Evolutionary conservation across 2,888 invertebrate species (phyloP).

Genomic region (Trilocha varians): DNA sequence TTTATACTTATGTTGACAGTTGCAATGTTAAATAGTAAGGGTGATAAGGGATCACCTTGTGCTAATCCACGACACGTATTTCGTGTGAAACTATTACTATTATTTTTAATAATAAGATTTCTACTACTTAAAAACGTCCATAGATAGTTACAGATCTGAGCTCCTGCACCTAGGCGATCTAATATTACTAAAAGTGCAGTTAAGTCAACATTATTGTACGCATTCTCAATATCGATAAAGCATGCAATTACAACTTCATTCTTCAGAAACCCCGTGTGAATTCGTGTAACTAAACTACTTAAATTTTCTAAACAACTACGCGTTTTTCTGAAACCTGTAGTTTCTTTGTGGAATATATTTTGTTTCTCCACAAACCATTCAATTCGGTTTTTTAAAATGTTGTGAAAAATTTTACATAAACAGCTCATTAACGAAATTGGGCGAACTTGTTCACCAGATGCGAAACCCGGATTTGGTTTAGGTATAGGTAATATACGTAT

Average conservation of each 20-base stretch:
- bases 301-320: slow-evolving; percentile 10
- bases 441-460: slow-evolving; percentile 7
- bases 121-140: slow-evolving; percentile 14
- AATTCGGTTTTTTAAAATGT: slow-evolving; percentile 8
- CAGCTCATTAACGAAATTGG: slow-evolving; percentile 14
- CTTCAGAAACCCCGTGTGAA: slow-evolving; percentile 14
- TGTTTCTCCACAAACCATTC: slow-evolving; percentile 12
- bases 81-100: no score
- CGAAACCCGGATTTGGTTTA: slow-evolving; percentile 7
- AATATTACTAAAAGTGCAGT: slow-evolving; percentile 8
- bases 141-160: slow-evolving; percentile 14
- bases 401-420: slow-evolving; percentile 12
- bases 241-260: slow-evolving; percentile 11
- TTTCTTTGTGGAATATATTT: slow-evolving; percentile 3
- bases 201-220: slow-evolving; percentile 20
- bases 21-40: slow-evolving; percentile 22
- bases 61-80: slow-evolving; percentile 15
- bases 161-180: slow-evolving; percentile 13
- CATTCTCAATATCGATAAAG: slow-evolving; percentile 22
- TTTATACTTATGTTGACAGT: slow-evolving; percentile 13
- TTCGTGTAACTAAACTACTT: slow-evolving; percentile 5
- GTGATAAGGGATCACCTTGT: slow-evolving; percentile 24
- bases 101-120: no score
- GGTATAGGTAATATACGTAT: slow-evolving; percentile 14
- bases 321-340: slow-evolving; percentile 9